A percentile compares a stretch with the other conserved stretches of the same genome.
Conservation (phyloP, 2,888 invertebrate species). For the Sphaerolaimus hirsutus region DNA sequence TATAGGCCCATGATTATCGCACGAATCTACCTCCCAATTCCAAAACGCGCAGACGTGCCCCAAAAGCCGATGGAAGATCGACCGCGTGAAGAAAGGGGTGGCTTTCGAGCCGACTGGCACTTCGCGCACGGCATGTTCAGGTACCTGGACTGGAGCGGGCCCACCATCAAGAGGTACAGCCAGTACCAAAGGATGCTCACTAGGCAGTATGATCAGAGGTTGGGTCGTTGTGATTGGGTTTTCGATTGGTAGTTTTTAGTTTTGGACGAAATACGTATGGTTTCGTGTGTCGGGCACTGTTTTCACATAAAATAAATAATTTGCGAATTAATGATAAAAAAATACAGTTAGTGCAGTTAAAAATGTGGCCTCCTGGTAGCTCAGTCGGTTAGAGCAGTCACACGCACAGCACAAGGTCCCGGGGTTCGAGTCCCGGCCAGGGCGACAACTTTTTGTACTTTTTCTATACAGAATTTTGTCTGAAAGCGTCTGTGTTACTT, state of each 20-base stretch:
- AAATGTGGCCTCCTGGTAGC: too few species aligned
- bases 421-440: too few species aligned
- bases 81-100: constrained; percentile 15
- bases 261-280: neutral
- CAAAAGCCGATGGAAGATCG: constrained; percentile 17
- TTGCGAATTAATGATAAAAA: neutral
- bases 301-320: neutral
- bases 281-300: neutral
- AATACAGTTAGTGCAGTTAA: too few species aligned
- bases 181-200: constrained; percentile 17
- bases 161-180: constrained; percentile 15
- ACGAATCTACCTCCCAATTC: too few species aligned
- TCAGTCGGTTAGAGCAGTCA: too few species aligned
- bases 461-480: neutral
- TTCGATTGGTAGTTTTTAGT: too few species aligned
- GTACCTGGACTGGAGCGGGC: constrained; percentile 16
- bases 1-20: too few species aligned
- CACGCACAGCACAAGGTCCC: too few species aligned
- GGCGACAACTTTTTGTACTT: too few species aligned
- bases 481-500: neutral
- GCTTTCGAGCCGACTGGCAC: constrained; percentile 2
- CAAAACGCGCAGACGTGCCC: constrained; percentile 16
- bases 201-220: constrained; percentile 23
- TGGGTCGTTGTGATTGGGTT: neutral
- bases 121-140: constrained; percentile 18